Evolutionary conservation across 2,113 vertebrate genomes (phyloP).

Genomic region (Danionella cerebrum): DNA sequence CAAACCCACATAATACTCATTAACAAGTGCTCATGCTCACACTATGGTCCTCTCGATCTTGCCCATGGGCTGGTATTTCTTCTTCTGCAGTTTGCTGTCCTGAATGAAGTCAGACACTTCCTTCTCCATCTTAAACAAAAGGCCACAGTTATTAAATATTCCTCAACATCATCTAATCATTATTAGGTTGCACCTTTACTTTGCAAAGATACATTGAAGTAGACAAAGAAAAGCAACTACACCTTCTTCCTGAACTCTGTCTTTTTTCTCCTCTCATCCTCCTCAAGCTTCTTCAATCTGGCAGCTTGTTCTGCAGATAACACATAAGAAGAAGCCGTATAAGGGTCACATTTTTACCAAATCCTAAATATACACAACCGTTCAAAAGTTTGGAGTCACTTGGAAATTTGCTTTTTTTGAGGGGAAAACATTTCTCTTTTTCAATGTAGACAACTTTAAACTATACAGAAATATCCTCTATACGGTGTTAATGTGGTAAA

Average conservation of each 20-base stretch:
- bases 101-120: slow-evolving; percentile 83
- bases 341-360: too few relatives aligned
- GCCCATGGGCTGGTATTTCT: slow-evolving; percentile 80
- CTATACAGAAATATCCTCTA: too few relatives aligned
- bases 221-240: background rate
- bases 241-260: slow-evolving; percentile 82
- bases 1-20: too few relatives aligned
- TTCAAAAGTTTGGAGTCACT: too few relatives aligned
- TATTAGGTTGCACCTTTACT: too few relatives aligned
- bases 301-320: slow-evolving; percentile 74
- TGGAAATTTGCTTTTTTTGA: too few relatives aligned
- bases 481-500: too few relatives aligned
- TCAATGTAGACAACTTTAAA: too few relatives aligned
- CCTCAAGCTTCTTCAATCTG: slow-evolving; percentile 79
- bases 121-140: slow-evolving; percentile 76
- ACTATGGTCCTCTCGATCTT: slow-evolving; percentile 87
- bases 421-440: too few relatives aligned
- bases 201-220: background rate
- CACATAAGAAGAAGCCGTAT: background rate
- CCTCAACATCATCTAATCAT: background rate
- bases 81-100: slow-evolving; percentile 75
- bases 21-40: too few relatives aligned
- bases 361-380: too few relatives aligned
- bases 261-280: slow-evolving; percentile 81
- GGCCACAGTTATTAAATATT: too few relatives aligned